phyloP scores from a whole-genome alignment of 2,113 vertebrate species.

The Hemiprocne comata region DNA sequence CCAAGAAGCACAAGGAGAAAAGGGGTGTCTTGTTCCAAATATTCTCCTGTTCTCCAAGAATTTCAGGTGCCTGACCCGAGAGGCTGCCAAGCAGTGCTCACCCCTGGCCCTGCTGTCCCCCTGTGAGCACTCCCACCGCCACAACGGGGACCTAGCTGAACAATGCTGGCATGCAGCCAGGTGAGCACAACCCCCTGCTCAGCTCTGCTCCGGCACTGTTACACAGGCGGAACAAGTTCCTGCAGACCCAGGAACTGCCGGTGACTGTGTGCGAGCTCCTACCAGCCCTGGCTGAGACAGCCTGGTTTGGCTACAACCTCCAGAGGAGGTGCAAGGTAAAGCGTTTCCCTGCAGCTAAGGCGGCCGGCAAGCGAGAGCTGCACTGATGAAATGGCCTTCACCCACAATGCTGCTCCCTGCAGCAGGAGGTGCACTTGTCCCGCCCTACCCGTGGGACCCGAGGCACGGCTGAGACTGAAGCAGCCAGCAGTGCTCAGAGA shows the following conservation, averaged over 20 bases:
- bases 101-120: accelerated
- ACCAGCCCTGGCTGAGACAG: background rate
- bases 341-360: background rate
- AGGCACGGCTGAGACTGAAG: accelerated
- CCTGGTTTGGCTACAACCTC: background rate
- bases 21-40: background rate
- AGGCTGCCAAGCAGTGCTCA: background rate
- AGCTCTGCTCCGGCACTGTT: background rate
- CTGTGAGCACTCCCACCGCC: accelerated
- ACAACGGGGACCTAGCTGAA: background rate
- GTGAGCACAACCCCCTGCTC: background rate
- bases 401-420: background rate
- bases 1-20: background rate
- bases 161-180: background rate
- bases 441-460: background rate
- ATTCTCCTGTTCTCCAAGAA: background rate
- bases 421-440: background rate
- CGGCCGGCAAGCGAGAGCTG: background rate
- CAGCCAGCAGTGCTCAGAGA: background rate
- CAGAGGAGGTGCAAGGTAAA: background rate
- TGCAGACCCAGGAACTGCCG: background rate
- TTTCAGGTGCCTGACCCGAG: accelerated
- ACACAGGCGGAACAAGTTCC: background rate
- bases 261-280: background rate
- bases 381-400: background rate